Evolutionary conservation across 1,140 invertebrate genomes (phyloP), one percentile per base, ranked within the genome.

Genomic region (Hirudo medicinalis): DNA sequence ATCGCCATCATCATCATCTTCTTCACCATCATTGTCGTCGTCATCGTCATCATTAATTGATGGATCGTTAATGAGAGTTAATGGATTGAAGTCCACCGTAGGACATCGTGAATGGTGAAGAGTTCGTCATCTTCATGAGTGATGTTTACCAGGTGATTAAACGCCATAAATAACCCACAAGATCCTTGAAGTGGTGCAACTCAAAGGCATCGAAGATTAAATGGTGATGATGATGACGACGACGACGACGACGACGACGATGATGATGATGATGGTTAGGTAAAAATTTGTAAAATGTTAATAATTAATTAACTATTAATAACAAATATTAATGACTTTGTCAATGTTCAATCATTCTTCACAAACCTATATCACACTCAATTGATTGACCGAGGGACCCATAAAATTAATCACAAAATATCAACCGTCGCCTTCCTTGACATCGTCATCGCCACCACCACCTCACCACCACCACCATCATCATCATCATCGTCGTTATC

Each of bases 361-460:
- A 57, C 2, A 57, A 57, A n/a, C 20, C 20, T 9, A 57, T 2
- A 57, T 25, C 20, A 57, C 25, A 57, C 5, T 9, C 20, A 57
- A 20, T n/a, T n/a, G 2, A 57, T n/a, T 25, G 25, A 57, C 25
- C 5, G 25, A n/a, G 25, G 2, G 20, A 57, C 25, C 54, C 20
- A 57, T 57, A 57, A 57, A n/a, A 57, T n/a, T 57, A 57, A 57
- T 57, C 20, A 57, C 54, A 57, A 57, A 20, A 57, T n/a, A n/a
- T n/a, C 20, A 5, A 57, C 20, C 54, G 9, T n/a, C 54, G 25
- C 2, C 2, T n/a, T 15, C 13, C 2, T 25, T 15, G 1, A 8
- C 8, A 63, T 63, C 29, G 57, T 25, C 57, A 13, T 32, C 13
- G 19, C n/a, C n/a, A n/a, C n/a, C n/a, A n/a, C n/a, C n/a, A n/a